phyloP scores from a whole-genome alignment of 2,888 invertebrate species.

The Amphipyra berbera region DNA sequence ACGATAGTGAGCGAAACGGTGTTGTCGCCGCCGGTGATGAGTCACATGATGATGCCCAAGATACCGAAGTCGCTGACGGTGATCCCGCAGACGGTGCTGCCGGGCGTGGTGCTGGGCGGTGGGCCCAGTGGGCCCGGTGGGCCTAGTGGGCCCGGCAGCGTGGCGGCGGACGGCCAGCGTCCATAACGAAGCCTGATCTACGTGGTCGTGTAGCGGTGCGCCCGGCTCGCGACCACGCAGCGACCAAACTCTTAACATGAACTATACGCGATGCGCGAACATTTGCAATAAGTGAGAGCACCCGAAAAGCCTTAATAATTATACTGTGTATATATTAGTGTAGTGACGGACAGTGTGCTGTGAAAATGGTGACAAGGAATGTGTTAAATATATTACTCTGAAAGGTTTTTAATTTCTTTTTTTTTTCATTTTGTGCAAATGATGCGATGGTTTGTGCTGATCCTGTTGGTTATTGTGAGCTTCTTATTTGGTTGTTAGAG shows the following conservation, averaged over 20 bases:
- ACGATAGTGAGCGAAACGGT: conserved; percentile 77
- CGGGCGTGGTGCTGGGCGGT: conserved; percentile 44
- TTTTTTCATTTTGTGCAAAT: conserved; percentile 80
- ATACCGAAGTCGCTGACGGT: conserved; percentile 95
- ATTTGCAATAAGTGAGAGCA: conserved; percentile 64
- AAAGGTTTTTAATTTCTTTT: conserved; percentile 68
- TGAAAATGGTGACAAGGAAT: conserved; percentile 76
- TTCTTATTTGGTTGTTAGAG: conserved; percentile 35
- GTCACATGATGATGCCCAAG: conserved; percentile 91
- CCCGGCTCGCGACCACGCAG: conserved; percentile 53
- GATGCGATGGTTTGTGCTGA: conserved; percentile 72
- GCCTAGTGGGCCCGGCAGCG: conserved; percentile 22
- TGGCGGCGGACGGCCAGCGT: conserved; percentile 51
- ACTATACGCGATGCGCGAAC: conserved; percentile 44
- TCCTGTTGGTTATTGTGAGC: conserved; percentile 26
- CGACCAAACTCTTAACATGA: conserved; percentile 17
- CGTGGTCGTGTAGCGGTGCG: conserved; percentile 75
- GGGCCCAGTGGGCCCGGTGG: conserved; percentile 10
- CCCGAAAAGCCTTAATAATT: conserved; percentile 86
- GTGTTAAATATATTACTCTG: conserved; percentile 73
- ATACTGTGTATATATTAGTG: conserved; percentile 84
- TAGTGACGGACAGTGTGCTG: conserved; percentile 77
- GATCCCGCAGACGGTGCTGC: conserved; percentile 91
- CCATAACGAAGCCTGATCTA: conserved; percentile 82
- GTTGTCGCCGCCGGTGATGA: conserved; percentile 66